Evolutionary conservation across 2,888 invertebrate genomes (phyloP).

Genomic region (Lepidocyrtoides sp.): DNA sequence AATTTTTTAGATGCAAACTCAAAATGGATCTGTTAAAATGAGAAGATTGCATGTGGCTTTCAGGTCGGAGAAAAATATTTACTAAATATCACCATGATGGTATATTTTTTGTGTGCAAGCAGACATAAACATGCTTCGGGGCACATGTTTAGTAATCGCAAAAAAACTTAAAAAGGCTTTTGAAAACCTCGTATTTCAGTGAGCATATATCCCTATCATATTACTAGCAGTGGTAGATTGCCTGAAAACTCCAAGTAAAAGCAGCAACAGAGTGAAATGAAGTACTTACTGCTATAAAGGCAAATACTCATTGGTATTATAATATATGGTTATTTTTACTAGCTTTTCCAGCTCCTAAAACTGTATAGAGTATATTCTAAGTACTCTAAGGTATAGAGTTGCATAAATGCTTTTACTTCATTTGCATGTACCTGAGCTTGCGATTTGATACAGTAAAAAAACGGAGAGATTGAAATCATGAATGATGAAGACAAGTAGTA

Average conservation of each 20-base stretch:
- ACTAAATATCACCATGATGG: not conserved
- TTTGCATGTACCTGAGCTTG: conserved; percentile 3
- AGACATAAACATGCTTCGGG: not conserved
- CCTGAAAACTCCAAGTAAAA: too few relatives aligned
- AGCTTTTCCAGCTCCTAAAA: not conserved
- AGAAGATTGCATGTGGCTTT: conserved; percentile 28
- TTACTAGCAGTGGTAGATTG: not conserved
- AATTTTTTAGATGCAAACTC: conserved; percentile 14
- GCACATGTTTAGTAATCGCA: not conserved
- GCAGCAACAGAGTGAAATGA: too few relatives aligned
- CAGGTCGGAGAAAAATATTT: not conserved
- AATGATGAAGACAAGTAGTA: conserved; percentile 56
- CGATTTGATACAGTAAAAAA: not conserved
- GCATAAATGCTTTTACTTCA: not conserved
- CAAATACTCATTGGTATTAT: not conserved
- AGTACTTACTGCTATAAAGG: too few relatives aligned
- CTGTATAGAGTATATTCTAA: not conserved
- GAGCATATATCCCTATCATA: not conserved
- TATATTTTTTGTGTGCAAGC: not conserved
- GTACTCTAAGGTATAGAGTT: not conserved
- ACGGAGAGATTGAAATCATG: conserved; percentile 35
- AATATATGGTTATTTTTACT: not conserved
- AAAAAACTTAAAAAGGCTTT: not conserved
- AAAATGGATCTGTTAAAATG: conserved; percentile 7
- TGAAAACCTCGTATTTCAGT: too few relatives aligned